Evolutionary conservation across 2,113 vertebrate genomes (phyloP).

Genomic region (Sialia sialis): DNA sequence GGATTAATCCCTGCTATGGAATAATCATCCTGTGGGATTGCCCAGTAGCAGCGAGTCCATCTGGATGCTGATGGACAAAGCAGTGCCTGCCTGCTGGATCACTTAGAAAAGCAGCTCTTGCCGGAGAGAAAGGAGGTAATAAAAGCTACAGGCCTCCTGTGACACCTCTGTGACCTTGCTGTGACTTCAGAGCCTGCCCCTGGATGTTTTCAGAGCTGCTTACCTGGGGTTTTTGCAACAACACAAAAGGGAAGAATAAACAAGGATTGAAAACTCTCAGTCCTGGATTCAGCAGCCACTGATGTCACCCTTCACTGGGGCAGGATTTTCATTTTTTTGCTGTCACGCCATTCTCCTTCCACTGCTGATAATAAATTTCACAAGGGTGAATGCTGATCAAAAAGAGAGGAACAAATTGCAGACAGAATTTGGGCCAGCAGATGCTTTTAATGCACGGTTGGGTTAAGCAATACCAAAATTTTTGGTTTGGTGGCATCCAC

Average conservation of each 20-base stretch:
- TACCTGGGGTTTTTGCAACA: not conserved
- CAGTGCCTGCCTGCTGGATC: not conserved
- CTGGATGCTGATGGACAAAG: slow-evolving; percentile 40
- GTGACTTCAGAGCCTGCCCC: not conserved
- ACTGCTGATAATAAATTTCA: not conserved
- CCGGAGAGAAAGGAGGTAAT: not conserved
- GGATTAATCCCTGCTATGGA: not conserved
- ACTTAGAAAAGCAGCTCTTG: not conserved
- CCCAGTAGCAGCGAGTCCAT: not conserved
- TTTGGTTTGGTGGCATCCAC: not conserved
- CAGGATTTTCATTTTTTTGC: not conserved
- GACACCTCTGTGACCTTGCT: slow-evolving; percentile 12
- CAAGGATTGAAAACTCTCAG: not conserved
- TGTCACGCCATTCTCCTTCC: not conserved
- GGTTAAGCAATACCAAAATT: not conserved
- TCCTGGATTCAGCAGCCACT: not conserved
- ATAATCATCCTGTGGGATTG: not conserved
- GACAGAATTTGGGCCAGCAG: not conserved
- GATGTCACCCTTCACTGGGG: not conserved
- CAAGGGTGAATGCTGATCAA: not conserved
- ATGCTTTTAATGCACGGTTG: not conserved
- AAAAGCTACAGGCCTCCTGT: not conserved
- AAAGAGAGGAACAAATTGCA: not conserved
- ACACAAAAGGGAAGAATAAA: not conserved
- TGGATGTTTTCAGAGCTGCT: not conserved